Evolutionary conservation across 2,113 vertebrate species (phyloP), one percentile per base, ranked within the genome.

Genomic region (Bubo scandiacus): DNA sequence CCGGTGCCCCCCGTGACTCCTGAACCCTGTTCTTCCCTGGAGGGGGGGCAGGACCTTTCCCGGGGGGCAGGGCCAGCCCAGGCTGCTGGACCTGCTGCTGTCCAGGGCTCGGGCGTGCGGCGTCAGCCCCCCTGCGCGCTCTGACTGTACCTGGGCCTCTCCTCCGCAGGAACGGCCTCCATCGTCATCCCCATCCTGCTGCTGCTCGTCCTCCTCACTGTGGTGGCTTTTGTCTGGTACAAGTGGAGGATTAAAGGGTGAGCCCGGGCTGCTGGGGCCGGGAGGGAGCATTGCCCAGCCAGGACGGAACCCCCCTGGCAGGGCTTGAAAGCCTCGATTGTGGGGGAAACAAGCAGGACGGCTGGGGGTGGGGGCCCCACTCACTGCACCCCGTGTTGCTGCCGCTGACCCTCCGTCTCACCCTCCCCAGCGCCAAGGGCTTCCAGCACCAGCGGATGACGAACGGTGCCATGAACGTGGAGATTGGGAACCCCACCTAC

Each of bases 371-470:
- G 7, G 8, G 9, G 11, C 8, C 23, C 27, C 1, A 1, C 26
- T n/a, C 12, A 2, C 73, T 43, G 42, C 36, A 5, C 30, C 38
- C 67, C 10, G 1, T 30, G 14, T 6, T 36, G 11, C 61, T 26
- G 70, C 5, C 45, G 6, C 68, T 77, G 34, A 89, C 19, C 57
- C 59, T 2, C 6, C 6, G 8, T 47, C 40, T 52, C 36, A 5
- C 49, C 72, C 29, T 74, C n/a, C 40, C 17, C 97, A 99, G 99
- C 17, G 99, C 99, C 61, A 99, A 99, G 97, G 99, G 99, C 92
- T 99, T 99, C 98, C 99, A 99, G 97, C 99, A 99, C 97, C 99
- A 99, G 97, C 96, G 99, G 74, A 99, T 99, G 99, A 99, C 99
- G 2, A 99, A 99, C 0, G 99, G 99, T 18, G 99, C 99, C 95